Evolutionary conservation across 2,888 invertebrate genomes (phyloP), one percentile per base, ranked within the genome.

Genomic region (Panorpa germanica): DNA sequence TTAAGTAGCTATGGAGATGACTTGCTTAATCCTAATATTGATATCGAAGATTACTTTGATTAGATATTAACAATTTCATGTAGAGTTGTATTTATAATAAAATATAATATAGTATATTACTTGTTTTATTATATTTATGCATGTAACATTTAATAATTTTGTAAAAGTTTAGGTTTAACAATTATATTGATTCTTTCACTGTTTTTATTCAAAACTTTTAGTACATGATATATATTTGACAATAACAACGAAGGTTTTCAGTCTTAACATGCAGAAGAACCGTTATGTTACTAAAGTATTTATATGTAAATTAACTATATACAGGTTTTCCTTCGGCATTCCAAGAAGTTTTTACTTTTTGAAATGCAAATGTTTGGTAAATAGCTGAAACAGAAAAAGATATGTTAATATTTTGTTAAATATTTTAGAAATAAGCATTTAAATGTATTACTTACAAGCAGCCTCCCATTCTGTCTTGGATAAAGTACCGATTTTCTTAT

Each of bases 11-110:
- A 78, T 52, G 91, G 88, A 32, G 86, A 91, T 51, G 80, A 93
- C 52, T 71, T 98, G 41, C 63, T 98, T 6, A 78, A 98, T 62
- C 93, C 95, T 12, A 69, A 83, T 49, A 80, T 98, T 46, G 96
- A 98, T 50, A 85, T 99, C 45, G 96, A 96, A 55, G 98, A 98
- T 60, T 98, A 90, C 59, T 98, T 99, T 69, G 98, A 98, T 65
- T 96, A 54, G n/a, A n/a, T 54, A 10, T 11, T 31, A 32, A 32
- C 23, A 13, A 28, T 20, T 15, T 21, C 21, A 25, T 8, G 7
- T 31, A 12, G 9, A 21, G n/a, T 30, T 30, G 10, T 25, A 18
- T 19, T 28, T 17, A 7, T 18, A 2, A 17, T 8, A 29, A 20
- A 29, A 29, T 10, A 22, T 21, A 15, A 14, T 29, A 9, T 14